Base-by-base conservation (phyloP, 2,888 invertebrate species). In the Brachylomia viminalis region DNA sequence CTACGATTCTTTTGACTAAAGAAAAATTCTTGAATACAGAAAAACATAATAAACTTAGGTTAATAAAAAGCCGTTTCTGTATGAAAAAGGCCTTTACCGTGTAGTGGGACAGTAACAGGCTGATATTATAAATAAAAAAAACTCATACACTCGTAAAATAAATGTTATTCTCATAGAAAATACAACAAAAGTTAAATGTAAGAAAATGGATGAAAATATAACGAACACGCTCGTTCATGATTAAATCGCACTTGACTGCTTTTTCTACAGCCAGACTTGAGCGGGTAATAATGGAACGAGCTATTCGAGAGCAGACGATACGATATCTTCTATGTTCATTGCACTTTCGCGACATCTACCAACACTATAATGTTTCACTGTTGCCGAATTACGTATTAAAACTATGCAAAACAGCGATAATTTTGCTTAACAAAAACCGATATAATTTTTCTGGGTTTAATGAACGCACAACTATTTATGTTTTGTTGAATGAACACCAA, bases 281-380 rank as follows among this genome's bases (percentile, higher is more conserved):
- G 76, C 72, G 76, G 88, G 88, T 86, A 87, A 90, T 90, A 89
- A 92, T 88, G 83, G 87, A 89, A 88, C 83, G 77, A 88, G 87
- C 87, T 88, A 87, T 89, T 90, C 85, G 82, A 89, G 86, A 85
- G 84, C 80, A 86, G 80, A 86, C 87, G 85, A 86, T 88, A 83
- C 77, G 56, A 78, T 85, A 82, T 78, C 76, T 76, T 86, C 75
- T 69, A 79, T 82, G 78, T 86, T 84, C 83, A 86, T 82, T 85
- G 85, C 88, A 86, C 82, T 86, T 86, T 85, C 79, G 69, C 68
- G 84, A 86, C 77, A 88, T 66, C 77, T 80, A 73, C 59, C 56
- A 77, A 67, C 59, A 71, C 64, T 74, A 56, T 66, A 74, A 64
- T 72, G 66, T 80, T 62, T 84, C 64, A 80, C 73, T 62, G 74